Conservation (phyloP, 2,113 vertebrate genomes). For the Silurus glanis region DNA sequence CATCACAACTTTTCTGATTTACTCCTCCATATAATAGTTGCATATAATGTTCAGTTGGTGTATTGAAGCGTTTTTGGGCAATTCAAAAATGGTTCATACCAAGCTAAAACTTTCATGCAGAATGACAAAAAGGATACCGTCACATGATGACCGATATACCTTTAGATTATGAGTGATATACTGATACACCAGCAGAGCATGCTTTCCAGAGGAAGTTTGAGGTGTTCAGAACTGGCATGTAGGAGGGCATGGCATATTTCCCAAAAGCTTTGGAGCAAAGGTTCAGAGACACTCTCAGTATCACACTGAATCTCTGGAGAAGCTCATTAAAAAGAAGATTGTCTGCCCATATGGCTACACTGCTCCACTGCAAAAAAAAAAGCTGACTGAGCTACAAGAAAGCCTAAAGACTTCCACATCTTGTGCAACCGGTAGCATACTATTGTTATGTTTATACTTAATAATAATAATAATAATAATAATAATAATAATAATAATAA, state of each 20-base stretch:
- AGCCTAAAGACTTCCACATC: not conserved
- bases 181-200: conserved; percentile 1
- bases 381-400: conserved; percentile 37
- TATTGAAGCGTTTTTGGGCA: too few relatives aligned
- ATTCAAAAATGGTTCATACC: not conserved
- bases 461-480: too few relatives aligned
- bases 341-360: conserved; percentile 28
- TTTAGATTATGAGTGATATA: too few relatives aligned
- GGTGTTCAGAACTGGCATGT: conserved; percentile 20
- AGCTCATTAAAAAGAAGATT: conserved; percentile 1
- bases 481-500: too few relatives aligned
- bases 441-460: not conserved
- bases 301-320: not conserved
- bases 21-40: too few relatives aligned
- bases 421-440: not conserved
- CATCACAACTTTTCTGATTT: too few relatives aligned
- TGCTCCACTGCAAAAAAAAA: conserved; percentile 36
- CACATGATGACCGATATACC: conserved; percentile 17
- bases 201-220: conserved; percentile 29
- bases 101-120: not conserved
- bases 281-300: not conserved
- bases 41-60: too few relatives aligned
- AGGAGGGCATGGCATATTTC: conserved; percentile 27
- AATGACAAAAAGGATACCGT: not conserved
- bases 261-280: conserved; percentile 22